phyloP scores from a whole-genome alignment of 2,797 vertebrate species.

The Falco columbarius region DNA sequence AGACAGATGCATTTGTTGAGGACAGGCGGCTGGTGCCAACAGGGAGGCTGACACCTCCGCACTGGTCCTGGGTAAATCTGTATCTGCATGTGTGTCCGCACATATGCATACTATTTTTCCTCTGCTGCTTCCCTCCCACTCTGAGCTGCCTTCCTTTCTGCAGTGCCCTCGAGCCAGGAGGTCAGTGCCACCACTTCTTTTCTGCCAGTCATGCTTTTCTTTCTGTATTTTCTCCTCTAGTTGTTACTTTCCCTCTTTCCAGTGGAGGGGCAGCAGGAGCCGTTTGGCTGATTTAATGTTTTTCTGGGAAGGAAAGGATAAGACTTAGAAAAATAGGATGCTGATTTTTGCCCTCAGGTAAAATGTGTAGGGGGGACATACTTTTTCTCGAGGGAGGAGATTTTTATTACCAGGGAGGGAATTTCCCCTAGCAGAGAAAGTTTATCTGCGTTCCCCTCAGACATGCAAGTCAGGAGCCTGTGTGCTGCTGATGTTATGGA shows the following conservation, averaged over 20 bases:
- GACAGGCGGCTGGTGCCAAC: not conserved
- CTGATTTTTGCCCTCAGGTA: not conserved
- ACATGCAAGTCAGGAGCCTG: not conserved
- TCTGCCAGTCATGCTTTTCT: not conserved
- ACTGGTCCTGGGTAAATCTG: not conserved
- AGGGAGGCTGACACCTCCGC: not conserved
- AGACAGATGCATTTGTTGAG: fast-evolving
- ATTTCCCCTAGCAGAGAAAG: not conserved
- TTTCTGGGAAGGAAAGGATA: not conserved
- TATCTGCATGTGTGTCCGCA: not conserved
- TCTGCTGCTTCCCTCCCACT: not conserved
- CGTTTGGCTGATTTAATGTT: not conserved
- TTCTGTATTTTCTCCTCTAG: not conserved
- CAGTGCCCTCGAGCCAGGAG: not conserved
- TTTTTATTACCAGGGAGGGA: not conserved
- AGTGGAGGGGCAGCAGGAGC: not conserved
- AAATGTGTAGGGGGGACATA: not conserved
- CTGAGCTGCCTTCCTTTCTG: not conserved
- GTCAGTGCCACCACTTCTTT: not conserved
- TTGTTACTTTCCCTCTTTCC: not conserved
- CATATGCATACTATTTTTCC: not conserved
- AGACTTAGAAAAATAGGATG: not conserved
- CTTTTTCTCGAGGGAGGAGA: not conserved
- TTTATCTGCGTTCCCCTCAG: not conserved
- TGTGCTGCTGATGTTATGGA: not conserved